Evolutionary conservation across 2,888 invertebrate species (phyloP).

Genomic region (Cartodere bifasciata): DNA sequence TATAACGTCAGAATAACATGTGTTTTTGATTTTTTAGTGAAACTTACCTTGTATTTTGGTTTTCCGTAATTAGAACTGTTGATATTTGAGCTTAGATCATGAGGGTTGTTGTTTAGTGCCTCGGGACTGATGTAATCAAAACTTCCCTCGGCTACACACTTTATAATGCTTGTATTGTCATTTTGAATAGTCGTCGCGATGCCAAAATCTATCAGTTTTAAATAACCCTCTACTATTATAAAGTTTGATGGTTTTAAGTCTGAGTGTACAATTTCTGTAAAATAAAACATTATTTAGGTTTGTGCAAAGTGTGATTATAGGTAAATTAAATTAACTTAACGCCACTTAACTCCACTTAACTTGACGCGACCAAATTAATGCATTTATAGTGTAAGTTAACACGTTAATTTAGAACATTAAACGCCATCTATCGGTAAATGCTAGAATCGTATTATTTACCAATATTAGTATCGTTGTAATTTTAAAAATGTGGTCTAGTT

Average conservation of each 20-base stretch:
- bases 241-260: slow-evolving; percentile 97
- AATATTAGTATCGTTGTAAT: too few species aligned
- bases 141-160: slow-evolving; percentile 74
- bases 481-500: too few species aligned
- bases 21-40: slow-evolving; percentile 1
- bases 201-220: slow-evolving; percentile 96
- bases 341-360: too few species aligned
- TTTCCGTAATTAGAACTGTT: slow-evolving; percentile 32
- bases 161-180: slow-evolving; percentile 82
- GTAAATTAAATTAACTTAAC: too few species aligned
- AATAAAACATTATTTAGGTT: slow-evolving; percentile 12
- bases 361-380: too few species aligned
- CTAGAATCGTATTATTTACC: too few species aligned
- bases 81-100: slow-evolving; percentile 32
- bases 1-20: too few species aligned
- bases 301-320: not conserved
- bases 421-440: too few species aligned
- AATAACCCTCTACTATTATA: slow-evolving; percentile 57
- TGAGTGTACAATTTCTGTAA: slow-evolving; percentile 84
- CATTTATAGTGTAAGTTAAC: too few species aligned
- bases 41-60: slow-evolving; percentile 36
- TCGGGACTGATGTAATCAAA: slow-evolving; percentile 96
- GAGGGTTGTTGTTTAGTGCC: slow-evolving; percentile 63
- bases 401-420: too few species aligned
- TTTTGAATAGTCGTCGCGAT: slow-evolving; percentile 79